phyloP scores from a whole-genome alignment of 2,888 invertebrate genomes.

The Adineta ricciae region DNA sequence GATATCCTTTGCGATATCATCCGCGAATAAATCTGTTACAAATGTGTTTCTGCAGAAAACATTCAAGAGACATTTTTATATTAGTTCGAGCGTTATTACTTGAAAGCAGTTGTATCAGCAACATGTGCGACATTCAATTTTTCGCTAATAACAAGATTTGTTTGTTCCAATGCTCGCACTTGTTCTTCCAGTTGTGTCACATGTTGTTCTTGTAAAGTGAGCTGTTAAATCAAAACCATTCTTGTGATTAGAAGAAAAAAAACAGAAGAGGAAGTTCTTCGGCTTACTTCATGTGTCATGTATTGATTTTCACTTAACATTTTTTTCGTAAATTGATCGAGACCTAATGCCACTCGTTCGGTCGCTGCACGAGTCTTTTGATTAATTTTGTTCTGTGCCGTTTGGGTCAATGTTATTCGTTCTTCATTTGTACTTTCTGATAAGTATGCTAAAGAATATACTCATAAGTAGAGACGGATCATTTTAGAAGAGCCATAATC shows the following conservation, averaged over 20 bases:
- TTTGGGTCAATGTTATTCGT: background rate
- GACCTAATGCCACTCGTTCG: slow-evolving; percentile 1
- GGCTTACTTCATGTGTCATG: background rate
- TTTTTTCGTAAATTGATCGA: slow-evolving; percentile 6
- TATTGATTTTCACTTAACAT: slow-evolving; percentile 20
- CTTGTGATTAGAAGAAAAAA: background rate
- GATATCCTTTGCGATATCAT: background rate
- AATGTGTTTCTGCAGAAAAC: background rate
- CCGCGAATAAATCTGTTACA: background rate
- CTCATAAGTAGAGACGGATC: background rate
- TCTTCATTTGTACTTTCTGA: background rate
- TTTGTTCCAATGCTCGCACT: background rate
- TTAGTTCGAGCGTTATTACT: background rate
- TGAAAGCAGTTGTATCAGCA: background rate
- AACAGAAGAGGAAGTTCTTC: no score
- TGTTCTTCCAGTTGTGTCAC: background rate
- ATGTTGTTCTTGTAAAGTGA: background rate
- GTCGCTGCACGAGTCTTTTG: background rate
- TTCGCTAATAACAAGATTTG: background rate
- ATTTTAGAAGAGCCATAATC: background rate
- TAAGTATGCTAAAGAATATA: background rate
- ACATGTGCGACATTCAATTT: background rate
- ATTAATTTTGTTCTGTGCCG: background rate
- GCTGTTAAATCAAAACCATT: background rate
- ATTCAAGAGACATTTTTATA: background rate